These are phyloP conservation scores for Hypanus sabinus DNA, from an alignment of 2,113 vertebrate species.

Conservation along the genomic window DNA sequence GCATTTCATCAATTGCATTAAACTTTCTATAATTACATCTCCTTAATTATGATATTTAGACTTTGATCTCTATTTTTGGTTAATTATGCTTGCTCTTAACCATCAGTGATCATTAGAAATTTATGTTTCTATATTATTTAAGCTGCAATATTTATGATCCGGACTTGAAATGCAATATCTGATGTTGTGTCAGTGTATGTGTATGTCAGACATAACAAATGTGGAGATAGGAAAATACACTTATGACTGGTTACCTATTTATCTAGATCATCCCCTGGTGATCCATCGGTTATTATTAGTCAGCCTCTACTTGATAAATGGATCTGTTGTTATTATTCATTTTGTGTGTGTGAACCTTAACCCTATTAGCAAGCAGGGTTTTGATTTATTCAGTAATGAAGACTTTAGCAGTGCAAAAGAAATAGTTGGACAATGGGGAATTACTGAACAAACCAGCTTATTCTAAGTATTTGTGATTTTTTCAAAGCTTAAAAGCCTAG, in stretches of 20 bases:
- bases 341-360: background rate
- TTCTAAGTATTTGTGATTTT: background rate
- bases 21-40: background rate
- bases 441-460: background rate
- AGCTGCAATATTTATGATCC: background rate
- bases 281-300: background rate
- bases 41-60: background rate
- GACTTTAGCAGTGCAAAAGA: background rate
- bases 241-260: background rate
- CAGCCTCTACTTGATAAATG: background rate
- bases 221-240: background rate
- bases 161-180: background rate
- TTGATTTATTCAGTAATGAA: background rate
- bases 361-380: conserved; percentile 21
- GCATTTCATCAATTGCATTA: background rate
- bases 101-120: background rate
- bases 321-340: conserved; percentile 29
- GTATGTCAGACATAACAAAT: background rate
- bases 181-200: background rate
- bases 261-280: background rate
- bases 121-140: background rate
- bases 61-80: background rate
- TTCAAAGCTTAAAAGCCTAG: background rate
- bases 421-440: background rate
- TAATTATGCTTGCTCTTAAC: background rate